Evolutionary conservation across 2,797 vertebrate species (phyloP).

Genomic region (Phoxinus dragarum): DNA sequence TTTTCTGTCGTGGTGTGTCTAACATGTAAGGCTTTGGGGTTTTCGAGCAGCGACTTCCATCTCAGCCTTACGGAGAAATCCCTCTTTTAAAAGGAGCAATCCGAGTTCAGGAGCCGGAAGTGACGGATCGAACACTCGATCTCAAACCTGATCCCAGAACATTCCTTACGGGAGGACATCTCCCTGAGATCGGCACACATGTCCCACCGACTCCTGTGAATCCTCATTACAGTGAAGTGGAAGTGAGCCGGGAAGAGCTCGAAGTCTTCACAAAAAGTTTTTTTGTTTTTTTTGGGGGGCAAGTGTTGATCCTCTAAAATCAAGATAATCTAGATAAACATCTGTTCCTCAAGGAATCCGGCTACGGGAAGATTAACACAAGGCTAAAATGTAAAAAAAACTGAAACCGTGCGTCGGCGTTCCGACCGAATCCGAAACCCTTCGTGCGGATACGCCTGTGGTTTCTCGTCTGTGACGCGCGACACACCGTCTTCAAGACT

Average conservation of each 20-base stretch:
- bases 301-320: constrained; percentile 66
- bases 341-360: constrained; percentile 77
- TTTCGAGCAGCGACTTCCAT: constrained; percentile 83
- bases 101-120: background rate
- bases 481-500: constrained; percentile 40
- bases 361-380: constrained; percentile 75
- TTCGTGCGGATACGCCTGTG: background rate
- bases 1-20: constrained; percentile 61
- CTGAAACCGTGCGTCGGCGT: constrained; percentile 55
- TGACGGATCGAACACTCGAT: too few relatives aligned
- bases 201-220: background rate
- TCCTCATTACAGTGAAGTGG: background rate
- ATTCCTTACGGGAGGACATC: constrained; percentile 6
- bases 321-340: constrained; percentile 73
- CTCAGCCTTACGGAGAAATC: constrained; percentile 69
- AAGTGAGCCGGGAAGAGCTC: constrained; percentile 59
- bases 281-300: constrained; percentile 29
- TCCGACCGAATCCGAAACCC: constrained; percentile 57
- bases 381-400: constrained; percentile 70
- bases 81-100: background rate
- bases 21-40: constrained; percentile 82
- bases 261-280: constrained; percentile 55
- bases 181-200: background rate
- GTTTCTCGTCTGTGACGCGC: background rate
- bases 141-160: too few relatives aligned